phyloP scores from a whole-genome alignment of 2,113 vertebrate species.

The Rhea pennata region DNA sequence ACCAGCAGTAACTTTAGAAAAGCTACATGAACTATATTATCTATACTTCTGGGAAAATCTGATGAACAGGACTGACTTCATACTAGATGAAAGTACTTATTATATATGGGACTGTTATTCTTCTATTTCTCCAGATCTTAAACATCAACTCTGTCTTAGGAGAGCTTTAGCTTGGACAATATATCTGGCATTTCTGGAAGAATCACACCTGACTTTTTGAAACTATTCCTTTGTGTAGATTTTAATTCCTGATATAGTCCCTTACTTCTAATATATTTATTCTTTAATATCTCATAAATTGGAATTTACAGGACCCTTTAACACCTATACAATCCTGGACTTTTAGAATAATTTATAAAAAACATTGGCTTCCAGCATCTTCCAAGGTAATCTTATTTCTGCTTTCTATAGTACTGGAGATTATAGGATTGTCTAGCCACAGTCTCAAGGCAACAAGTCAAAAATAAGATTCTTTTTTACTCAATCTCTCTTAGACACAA shows the following conservation, averaged over 20 bases:
- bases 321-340: background rate
- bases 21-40: background rate
- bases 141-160: background rate
- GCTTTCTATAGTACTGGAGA: background rate
- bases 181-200: background rate
- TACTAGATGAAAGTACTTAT: background rate
- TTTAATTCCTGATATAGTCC: background rate
- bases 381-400: background rate
- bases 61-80: background rate
- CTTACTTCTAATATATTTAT: background rate
- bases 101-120: background rate
- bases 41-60: background rate
- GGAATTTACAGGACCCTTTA: background rate
- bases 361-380: background rate
- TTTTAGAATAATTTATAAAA: background rate
- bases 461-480: background rate
- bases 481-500: background rate
- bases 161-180: background rate
- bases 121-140: background rate
- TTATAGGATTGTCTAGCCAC: background rate
- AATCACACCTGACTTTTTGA: background rate
- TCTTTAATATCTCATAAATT: background rate
- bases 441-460: background rate
- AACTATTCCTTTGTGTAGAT: background rate
- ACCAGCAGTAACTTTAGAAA: background rate